Percentiles rank a stretch among this genome's conserved stretches.
phyloP scores from a whole-genome alignment of 2,888 invertebrate genomes.

The Harpalus rufipes region DNA sequence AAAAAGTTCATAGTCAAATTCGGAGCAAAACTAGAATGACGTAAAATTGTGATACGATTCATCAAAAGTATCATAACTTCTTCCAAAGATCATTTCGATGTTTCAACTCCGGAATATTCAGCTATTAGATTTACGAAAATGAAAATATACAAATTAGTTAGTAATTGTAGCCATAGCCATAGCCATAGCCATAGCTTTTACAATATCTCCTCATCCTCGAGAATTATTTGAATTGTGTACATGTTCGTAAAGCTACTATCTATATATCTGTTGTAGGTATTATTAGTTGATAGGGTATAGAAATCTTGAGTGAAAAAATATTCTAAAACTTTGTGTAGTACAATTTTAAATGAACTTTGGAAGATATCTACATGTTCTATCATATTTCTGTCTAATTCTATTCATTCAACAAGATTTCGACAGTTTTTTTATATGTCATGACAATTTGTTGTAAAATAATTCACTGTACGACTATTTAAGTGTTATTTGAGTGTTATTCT shows the following conservation, averaged over 20 bases:
- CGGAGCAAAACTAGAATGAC: constrained; percentile 15
- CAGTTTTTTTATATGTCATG: not conserved
- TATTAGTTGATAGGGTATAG: not conserved
- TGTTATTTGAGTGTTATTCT: not conserved
- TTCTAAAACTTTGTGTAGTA: not conserved
- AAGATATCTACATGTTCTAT: not conserved
- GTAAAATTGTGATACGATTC: constrained; percentile 35
- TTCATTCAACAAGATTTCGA: constrained; percentile 3
- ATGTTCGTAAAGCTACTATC: too few relatives aligned
- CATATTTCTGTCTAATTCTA: not conserved
- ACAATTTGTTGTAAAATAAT: not conserved
- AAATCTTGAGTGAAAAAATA: not conserved
- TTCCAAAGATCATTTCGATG: not conserved
- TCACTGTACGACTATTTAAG: not conserved
- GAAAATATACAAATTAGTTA: too few relatives aligned
- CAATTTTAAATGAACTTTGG: constrained; percentile 1
- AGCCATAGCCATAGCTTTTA: too few relatives aligned
- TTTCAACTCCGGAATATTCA: not conserved
- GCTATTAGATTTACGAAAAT: too few relatives aligned
- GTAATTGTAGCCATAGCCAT: too few relatives aligned
- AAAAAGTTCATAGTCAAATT: constrained; percentile 15
- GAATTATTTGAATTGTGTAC: too few relatives aligned
- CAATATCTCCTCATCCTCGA: too few relatives aligned
- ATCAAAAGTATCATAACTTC: constrained; percentile 18
- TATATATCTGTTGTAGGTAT: not conserved